Evolutionary conservation across 2,888 invertebrate genomes (phyloP), one percentile per base, ranked within the genome.

Genomic region (Hyles lineata): DNA sequence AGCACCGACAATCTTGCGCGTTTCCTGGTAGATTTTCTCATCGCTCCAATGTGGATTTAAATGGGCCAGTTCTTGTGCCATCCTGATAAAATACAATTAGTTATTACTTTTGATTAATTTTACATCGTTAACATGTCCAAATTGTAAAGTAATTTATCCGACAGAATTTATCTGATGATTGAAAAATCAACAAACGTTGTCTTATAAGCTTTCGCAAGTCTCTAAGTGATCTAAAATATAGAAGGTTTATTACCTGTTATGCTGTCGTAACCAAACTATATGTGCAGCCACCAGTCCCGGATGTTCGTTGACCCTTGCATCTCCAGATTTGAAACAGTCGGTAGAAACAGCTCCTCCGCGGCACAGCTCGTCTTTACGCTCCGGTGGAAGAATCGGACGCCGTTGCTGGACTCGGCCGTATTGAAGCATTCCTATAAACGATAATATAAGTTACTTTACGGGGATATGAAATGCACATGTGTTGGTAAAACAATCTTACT

Each of bases 21-120:
- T 96, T 89, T 98, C 98, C 83, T 98, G 98, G 87, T 97, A 98
- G 17, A 97, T 93, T 85, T 97, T 97, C 85, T 98, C 98, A 84
- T 98, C 98, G 82, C 96, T 97, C 98, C 98, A 98, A 82, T 97
- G 97, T 0, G 96, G 96, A 92, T 98, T 98, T 60, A 98, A 84
- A 69, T 95, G 95, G 7, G 96, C 95, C 60, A 98, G 88, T 79
- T 96, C 96, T 77, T 95, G 95, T 1, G 98, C 97, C 79, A 98
- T 95, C 75, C 97, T 96, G 87, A n/a, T 8, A 59, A 11, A n/a
- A 3, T 58, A 5, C 29, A 29, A n/a, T 4, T 23, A 21, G 11
- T 43, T 43, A 43, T 15, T 15, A 3, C 1, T 43, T 43, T 8
- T 8, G 35, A 35, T 35, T 35, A 9, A 8, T 35, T 35, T 35